phyloP scores from a whole-genome alignment of 2,888 invertebrate species.

The Nemoura dubitans region DNA sequence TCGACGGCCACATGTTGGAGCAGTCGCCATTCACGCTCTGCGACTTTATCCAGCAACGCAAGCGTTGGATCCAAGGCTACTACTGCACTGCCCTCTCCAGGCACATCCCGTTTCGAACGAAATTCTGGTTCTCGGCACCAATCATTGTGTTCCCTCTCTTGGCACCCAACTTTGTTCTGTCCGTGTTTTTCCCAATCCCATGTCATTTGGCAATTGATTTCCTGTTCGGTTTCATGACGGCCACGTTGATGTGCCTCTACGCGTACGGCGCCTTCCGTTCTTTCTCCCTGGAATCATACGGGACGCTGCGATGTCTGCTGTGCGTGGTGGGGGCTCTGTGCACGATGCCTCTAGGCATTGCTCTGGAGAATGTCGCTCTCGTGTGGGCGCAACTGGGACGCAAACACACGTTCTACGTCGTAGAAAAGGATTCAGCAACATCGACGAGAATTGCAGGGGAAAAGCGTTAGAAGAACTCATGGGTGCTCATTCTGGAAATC shows the following conservation, averaged over 20 bases:
- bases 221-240: too few relatives aligned
- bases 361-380: conserved; percentile 94
- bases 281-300: conserved; percentile 95
- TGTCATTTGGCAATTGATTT: too few relatives aligned
- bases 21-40: conserved; percentile 94
- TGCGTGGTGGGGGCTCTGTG: conserved; percentile 87
- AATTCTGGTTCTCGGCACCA: conserved; percentile 77
- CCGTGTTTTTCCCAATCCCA: too few relatives aligned
- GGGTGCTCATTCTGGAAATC: too few relatives aligned
- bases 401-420: conserved; percentile 97
- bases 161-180: too few relatives aligned
- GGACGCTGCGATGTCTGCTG: conserved; percentile 77
- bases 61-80: conserved; percentile 95
- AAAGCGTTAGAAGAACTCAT: too few relatives aligned
- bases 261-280: too few relatives aligned
- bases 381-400: conserved; percentile 93
- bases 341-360: conserved; percentile 91
- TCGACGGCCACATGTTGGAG: conserved; percentile 99
- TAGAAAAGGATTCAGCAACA: conserved; percentile 73
- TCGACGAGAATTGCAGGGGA: too few relatives aligned
- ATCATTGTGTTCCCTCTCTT: too few relatives aligned
- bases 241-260: too few relatives aligned
- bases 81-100: conserved; percentile 88
- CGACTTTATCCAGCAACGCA: conserved; percentile 96
- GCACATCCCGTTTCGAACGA: conserved; percentile 69